Evolutionary conservation across 2,113 vertebrate genomes (phyloP).

Genomic region (Esox niger): DNA sequence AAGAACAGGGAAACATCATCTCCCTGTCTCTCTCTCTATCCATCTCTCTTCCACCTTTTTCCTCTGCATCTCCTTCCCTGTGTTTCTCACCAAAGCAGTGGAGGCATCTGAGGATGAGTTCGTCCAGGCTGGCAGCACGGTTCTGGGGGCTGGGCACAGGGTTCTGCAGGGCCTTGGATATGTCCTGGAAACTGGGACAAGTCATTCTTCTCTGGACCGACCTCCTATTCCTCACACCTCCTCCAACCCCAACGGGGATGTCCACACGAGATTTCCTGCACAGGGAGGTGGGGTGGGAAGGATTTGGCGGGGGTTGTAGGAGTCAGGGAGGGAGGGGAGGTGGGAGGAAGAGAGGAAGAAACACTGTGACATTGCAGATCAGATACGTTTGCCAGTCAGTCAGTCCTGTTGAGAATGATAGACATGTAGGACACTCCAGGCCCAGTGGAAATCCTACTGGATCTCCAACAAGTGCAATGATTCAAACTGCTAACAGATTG

Average conservation of each 20-base stretch:
- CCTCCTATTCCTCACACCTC: conserved; percentile 55
- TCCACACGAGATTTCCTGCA: conserved; percentile 70
- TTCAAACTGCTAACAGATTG: too few species aligned
- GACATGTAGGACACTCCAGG: too few species aligned
- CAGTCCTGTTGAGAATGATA: too few species aligned
- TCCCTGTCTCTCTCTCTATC: conserved; percentile 27
- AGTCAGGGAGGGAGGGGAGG: background rate
- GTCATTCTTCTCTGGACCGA: conserved; percentile 79
- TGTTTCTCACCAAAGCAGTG: conserved; percentile 76
- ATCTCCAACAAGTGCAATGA: too few species aligned
- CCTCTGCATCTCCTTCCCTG: conserved; percentile 26
- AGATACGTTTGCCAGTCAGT: too few species aligned
- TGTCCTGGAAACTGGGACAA: conserved; percentile 86
- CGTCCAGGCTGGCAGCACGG: conserved; percentile 80
- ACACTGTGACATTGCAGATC: background rate
- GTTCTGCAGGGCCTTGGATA: conserved; percentile 78
- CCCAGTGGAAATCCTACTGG: too few species aligned
- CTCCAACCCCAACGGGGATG: conserved; percentile 43
- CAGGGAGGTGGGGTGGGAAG: background rate
- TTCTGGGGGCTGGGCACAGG: conserved; percentile 65
- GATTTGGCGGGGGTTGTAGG: background rate
- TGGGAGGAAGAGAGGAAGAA: background rate
- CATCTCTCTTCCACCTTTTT: conserved; percentile 18
- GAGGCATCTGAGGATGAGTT: conserved; percentile 85
- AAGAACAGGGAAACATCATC: too few species aligned